Evolutionary conservation across 2,797 vertebrate species (phyloP), one percentile per base, ranked within the genome.

Genomic region (Brotula barbata): DNA sequence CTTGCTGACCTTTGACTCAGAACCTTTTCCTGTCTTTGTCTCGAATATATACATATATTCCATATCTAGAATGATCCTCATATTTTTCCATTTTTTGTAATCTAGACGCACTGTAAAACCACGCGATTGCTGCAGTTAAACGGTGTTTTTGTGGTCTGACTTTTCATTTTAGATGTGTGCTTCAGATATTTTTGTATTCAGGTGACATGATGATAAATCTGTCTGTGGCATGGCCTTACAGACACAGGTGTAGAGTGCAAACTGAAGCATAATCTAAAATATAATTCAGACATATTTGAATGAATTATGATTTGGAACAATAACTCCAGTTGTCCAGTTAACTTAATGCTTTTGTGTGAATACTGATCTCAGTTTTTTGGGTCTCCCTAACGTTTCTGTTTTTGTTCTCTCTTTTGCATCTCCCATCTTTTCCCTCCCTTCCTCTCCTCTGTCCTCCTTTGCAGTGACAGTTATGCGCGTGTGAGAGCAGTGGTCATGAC

Each of bases 401-500:
- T 16, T 16, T 60, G 23, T 53, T 6, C 21, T 55, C 28, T 44
- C 39, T 56, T 42, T 25, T 31, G 22, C 19, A 15, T 31, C 25
- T 10, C 39, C 12, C 43, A 25, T 33, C 2, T 3, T 61, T 53
- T 7, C 62, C 50, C 60, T 59, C 44, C 40, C 25, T 16, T 58
- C 36, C 31, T 36, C 42, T 47, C 20, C 34, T 46, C 11, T 92
- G 21, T 50, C 56, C 66, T 75, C 50, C 56, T 84, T 47, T 87
- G 73, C 91, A 98, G 97, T 96, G 91, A 93, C 90, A 92, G 90
- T 97, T 98, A 96, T 93, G 97, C 96, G 88, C 94, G 95, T 87
- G 97, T 99, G 92, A 93, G 96, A 97, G 97, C 97, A 92, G 96
- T 99, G 96, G 97, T 99, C 93, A 98, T 99, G 97, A 98, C 96